Evolutionary conservation across 2,888 invertebrate species (phyloP).

Genomic region (Resseliella maxima): DNA sequence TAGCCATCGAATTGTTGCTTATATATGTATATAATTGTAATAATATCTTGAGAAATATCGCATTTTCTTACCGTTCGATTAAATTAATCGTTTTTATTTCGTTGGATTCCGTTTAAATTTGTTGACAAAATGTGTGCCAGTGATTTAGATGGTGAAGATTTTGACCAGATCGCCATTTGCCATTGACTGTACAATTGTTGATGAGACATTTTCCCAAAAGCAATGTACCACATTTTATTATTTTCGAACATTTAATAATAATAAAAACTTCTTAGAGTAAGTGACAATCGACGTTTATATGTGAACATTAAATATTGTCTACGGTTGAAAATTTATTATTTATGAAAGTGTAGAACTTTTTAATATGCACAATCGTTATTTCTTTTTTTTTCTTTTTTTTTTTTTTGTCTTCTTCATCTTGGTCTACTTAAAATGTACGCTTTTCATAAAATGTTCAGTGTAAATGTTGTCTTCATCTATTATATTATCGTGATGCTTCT

Average conservation of each 20-base stretch:
- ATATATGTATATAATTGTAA: too few species aligned
- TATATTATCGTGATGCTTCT: neutral
- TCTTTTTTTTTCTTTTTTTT: neutral
- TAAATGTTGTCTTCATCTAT: neutral
- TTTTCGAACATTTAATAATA: neutral
- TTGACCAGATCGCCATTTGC: too few species aligned
- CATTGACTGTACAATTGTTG: neutral
- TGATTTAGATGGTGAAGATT: too few species aligned
- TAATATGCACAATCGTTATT: slow-evolving; percentile 9
- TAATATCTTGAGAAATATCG: too few species aligned
- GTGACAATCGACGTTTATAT: slow-evolving; percentile 9
- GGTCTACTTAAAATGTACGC: slow-evolving; percentile 19
- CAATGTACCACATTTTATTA: neutral
- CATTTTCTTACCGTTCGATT: too few species aligned
- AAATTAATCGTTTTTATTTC: too few species aligned
- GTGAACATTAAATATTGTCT: slow-evolving; percentile 37
- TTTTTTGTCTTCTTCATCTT: too few species aligned
- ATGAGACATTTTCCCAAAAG: neutral
- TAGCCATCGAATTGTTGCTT: neutral
- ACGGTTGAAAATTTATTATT: slow-evolving; percentile 31
- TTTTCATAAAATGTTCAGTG: slow-evolving; percentile 1
- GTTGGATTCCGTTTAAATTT: too few species aligned
- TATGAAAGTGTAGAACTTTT: slow-evolving; percentile 31
- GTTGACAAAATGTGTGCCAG: too few species aligned
- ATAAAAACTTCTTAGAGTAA: neutral